phyloP scores from a whole-genome alignment of 2,797 vertebrate species.

The Amblyraja radiata region DNA sequence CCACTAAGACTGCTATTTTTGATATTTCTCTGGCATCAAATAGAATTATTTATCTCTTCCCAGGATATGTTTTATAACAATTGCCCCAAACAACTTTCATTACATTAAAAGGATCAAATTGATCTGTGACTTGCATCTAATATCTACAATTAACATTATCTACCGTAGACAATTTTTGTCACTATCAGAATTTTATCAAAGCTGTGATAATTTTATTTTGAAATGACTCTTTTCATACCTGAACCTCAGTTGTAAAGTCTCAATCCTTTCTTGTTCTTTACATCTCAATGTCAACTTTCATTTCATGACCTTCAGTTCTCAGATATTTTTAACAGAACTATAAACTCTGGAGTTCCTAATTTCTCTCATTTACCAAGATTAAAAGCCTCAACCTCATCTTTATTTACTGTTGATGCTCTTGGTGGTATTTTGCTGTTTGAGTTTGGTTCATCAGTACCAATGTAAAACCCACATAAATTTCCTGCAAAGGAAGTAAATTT shows the following conservation, averaged over 20 bases:
- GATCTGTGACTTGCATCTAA: background rate
- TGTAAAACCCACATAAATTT: background rate
- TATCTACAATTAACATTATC: background rate
- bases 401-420: no score
- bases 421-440: background rate
- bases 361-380: background rate
- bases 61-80: background rate
- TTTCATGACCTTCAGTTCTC: background rate
- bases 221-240: background rate
- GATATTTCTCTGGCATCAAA: background rate
- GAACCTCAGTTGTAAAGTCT: background rate
- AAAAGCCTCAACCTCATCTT: background rate
- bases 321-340: background rate
- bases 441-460: background rate
- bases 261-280: background rate
- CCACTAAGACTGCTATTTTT: background rate
- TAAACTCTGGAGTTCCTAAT: background rate
- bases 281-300: background rate
- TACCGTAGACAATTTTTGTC: background rate
- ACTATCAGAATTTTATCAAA: background rate
- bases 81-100: background rate
- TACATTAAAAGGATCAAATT: background rate
- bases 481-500: background rate
- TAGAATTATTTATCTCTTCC: background rate
- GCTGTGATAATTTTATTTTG: background rate